Evolutionary conservation across 2,888 invertebrate species (phyloP).

Genomic region (Caenorhabditis virilis): DNA sequence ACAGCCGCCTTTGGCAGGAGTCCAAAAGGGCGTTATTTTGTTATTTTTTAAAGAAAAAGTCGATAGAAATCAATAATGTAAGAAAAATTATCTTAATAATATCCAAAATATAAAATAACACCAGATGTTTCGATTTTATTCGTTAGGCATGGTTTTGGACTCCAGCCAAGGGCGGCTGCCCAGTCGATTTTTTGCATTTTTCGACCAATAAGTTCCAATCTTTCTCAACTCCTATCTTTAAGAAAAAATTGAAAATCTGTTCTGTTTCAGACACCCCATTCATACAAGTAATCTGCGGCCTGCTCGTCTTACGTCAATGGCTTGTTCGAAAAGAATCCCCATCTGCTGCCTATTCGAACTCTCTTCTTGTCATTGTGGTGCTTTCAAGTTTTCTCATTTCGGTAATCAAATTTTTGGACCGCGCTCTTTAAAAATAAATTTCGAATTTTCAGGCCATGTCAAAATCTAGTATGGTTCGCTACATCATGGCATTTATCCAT

Average conservation of each 20-base stretch:
- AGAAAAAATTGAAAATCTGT: background rate
- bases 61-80: too few species aligned
- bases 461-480: background rate
- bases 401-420: background rate
- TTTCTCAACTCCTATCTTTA: too few species aligned
- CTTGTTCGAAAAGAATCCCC: conserved; percentile 18
- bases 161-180: too few species aligned
- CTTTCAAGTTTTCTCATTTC: conserved; percentile 18
- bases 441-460: conserved; percentile 5
- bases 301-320: conserved; percentile 31
- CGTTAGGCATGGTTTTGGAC: too few species aligned
- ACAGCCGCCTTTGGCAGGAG: too few species aligned
- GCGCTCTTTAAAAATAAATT: background rate
- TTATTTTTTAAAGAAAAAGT: background rate
- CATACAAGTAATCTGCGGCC: conserved; percentile 28
- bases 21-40: background rate
- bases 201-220: too few species aligned
- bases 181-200: too few species aligned
- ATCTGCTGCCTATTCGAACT: conserved; percentile 18
- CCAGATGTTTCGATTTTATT: too few species aligned
- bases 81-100: background rate
- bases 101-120: background rate
- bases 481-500: conserved; percentile 10
- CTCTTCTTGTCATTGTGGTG: conserved; percentile 14
- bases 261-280: conserved; percentile 26